Conservation (phyloP, 2,113 vertebrate species). For the Eretmochelys imbricata region DNA sequence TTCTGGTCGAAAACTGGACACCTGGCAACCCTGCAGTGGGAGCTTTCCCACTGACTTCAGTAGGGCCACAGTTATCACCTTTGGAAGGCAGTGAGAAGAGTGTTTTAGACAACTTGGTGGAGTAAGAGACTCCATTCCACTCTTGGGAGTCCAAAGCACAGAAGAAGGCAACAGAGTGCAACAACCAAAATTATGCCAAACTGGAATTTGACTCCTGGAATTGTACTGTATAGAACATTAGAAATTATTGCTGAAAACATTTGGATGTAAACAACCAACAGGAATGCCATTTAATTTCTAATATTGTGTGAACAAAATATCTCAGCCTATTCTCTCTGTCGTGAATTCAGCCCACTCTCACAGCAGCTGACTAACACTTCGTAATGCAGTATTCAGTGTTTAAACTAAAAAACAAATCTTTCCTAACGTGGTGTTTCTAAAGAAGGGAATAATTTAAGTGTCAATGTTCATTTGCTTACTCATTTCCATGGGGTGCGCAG, state of each 20-base stretch:
- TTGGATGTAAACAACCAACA: neutral
- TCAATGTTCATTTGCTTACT: slow-evolving; percentile 11
- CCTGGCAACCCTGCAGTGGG: no score
- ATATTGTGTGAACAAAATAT: neutral
- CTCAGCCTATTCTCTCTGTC: neutral
- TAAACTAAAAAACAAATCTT: slow-evolving; percentile 48
- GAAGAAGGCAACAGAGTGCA: neutral
- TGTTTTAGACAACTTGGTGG: neutral
- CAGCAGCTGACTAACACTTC: slow-evolving; percentile 21
- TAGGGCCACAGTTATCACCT: neutral
- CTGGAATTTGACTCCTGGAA: neutral
- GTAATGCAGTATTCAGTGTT: slow-evolving; percentile 22
- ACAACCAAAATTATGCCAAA: neutral
- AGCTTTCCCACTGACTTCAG: neutral
- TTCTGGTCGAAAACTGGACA: no score
- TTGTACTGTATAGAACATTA: neutral
- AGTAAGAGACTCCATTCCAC: neutral
- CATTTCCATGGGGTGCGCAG: slow-evolving; percentile 33
- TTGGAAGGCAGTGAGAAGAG: neutral
- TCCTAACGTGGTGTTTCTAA: neutral
- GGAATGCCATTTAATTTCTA: neutral
- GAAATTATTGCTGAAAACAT: neutral
- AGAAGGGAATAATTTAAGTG: neutral
- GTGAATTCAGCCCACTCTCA: neutral
- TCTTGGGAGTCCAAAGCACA: neutral